These are phyloP conservation scores for Drosophila pegasa DNA, from an alignment of 2,888 invertebrate species.

Conservation along the genomic window DNA sequence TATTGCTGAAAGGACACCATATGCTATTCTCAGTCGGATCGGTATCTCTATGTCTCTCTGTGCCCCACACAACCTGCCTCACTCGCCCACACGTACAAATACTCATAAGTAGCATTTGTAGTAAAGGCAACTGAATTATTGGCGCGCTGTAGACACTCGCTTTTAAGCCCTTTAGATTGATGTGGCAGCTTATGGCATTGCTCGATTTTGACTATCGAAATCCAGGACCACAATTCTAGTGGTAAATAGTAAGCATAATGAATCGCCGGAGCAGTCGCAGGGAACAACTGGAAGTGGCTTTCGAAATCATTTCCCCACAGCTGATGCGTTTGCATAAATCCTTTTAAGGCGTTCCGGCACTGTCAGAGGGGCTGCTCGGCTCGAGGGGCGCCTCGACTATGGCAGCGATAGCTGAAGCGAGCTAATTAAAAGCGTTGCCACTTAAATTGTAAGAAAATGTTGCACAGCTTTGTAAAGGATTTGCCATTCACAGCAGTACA, in stretches of 20 bases:
- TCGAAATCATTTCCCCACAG: slow-evolving; percentile 58
- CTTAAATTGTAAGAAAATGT: slow-evolving; percentile 67
- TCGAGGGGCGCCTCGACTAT: background rate
- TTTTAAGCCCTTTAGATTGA: slow-evolving; percentile 50
- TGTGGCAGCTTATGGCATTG: slow-evolving; percentile 35
- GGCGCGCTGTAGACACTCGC: background rate
- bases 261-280: slow-evolving; percentile 5
- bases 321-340: slow-evolving; percentile 71
- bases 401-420: slow-evolving; percentile 31
- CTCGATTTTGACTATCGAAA: slow-evolving; percentile 55
- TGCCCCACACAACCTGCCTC: background rate
- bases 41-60: background rate
- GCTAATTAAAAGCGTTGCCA: slow-evolving; percentile 68
- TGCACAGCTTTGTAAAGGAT: slow-evolving; percentile 59
- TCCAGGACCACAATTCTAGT: slow-evolving; percentile 47
- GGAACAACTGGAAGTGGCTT: slow-evolving; percentile 26
- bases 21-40: background rate
- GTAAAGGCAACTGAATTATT: slow-evolving; percentile 1
- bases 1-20: background rate
- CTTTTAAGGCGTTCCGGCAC: slow-evolving; percentile 25
- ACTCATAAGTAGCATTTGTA: background rate
- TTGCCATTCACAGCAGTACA: slow-evolving; percentile 28
- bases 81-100: too few species aligned
- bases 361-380: too few species aligned
- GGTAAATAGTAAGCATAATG: slow-evolving; percentile 42